Percentiles rank a stretch among this genome's conserved stretches.
Conservation (phyloP, 2,113 vertebrate genomes). For the Muscicapa adusta region DNA sequence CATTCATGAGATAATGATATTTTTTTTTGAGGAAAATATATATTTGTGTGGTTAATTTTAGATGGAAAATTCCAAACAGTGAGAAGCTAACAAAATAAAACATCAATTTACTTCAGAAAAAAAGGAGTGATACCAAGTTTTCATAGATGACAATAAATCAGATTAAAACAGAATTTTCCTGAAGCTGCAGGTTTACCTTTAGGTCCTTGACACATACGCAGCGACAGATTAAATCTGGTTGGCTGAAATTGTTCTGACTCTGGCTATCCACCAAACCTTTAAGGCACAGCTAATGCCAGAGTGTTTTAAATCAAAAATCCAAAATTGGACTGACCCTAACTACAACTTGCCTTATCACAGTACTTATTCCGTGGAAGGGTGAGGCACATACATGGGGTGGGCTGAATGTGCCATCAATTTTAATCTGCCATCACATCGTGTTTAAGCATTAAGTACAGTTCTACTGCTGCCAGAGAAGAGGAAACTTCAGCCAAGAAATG, state of each 20-base stretch:
- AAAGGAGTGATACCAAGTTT: background rate
- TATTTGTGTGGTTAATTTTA: background rate
- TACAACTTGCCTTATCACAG: background rate
- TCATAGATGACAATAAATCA: background rate
- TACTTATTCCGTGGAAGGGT: background rate
- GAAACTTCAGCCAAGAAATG: constrained; percentile 33
- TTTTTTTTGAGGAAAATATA: background rate
- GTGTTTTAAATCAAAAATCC: constrained; percentile 12
- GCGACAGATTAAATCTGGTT: background rate
- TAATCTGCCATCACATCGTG: background rate
- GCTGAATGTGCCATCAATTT: background rate
- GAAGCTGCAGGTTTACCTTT: constrained; percentile 2
- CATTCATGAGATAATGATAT: background rate
- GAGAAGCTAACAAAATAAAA: background rate
- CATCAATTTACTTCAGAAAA: background rate
- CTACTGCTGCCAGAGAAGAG: background rate
- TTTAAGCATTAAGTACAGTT: background rate
- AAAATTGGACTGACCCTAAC: background rate
- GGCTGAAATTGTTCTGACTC: background rate
- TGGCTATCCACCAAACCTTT: background rate
- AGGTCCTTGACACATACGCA: background rate
- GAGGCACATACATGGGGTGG: background rate
- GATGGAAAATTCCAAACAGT: background rate
- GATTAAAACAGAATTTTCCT: background rate
- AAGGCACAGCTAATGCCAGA: background rate